Evolutionary conservation across 1,140 invertebrate genomes (phyloP).

Genomic region (Neodiprion fabricii): DNA sequence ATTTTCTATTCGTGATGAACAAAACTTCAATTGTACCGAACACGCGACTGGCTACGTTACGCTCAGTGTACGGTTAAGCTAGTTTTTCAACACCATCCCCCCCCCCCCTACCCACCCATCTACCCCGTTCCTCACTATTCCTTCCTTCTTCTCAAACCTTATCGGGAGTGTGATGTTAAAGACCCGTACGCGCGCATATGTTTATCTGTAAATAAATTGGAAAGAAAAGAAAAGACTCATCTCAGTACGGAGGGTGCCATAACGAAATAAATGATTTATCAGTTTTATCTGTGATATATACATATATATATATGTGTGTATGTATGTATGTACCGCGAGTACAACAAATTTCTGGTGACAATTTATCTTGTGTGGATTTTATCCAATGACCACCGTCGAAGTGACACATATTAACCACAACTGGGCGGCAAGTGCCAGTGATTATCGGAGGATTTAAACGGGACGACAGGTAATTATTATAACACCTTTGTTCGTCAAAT

Average conservation of each 20-base stretch:
- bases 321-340: no score
- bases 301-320: no score
- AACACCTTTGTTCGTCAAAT: neutral
- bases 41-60: neutral
- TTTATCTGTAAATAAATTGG: no score
- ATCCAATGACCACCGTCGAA: conserved; percentile 33
- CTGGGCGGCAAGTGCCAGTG: conserved; percentile 29
- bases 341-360: neutral
- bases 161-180: no score
- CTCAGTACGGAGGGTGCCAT: neutral
- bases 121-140: no score
- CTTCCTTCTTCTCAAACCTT: no score
- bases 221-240: no score
- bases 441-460: conserved; percentile 26
- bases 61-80: neutral
- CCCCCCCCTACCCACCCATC: no score
- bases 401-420: conserved; percentile 27
- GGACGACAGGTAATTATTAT: neutral
- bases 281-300: conserved; percentile 3
- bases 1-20: no score
- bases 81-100: no score
- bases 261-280: neutral
- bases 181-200: no score
- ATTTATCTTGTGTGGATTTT: conserved; percentile 18
- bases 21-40: neutral